Evolutionary conservation across 2,113 vertebrate species (phyloP), one percentile per base, ranked within the genome.

Genomic region (Tamias sibiricus): DNA sequence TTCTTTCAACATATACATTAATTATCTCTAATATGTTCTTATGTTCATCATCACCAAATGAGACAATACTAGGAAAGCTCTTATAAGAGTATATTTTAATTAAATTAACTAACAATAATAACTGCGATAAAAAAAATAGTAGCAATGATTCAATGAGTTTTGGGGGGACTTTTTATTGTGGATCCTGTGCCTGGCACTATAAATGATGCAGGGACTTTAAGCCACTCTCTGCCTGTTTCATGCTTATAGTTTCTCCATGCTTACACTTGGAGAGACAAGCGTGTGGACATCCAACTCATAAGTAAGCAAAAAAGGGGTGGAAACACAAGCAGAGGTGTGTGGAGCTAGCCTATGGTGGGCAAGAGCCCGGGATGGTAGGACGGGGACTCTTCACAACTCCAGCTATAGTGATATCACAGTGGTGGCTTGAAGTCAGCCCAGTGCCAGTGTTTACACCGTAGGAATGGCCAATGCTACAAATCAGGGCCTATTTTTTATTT

Each of bases 281-380:
- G 1, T 8, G 3, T 26, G 52, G 30, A 24, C 8, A 6, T 19
- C 52, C 16, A 44, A 40, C 35, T 52, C 6, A 6, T 32, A 1
- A 72, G 13, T 35, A 49, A 74, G 64, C 62, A n/a, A 52, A 84
- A 69, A 30, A 54, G 54, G 47, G 14, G 20, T 19, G 1, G 28
- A 82, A 26, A 52, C 12, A 0, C 0, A 0, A 0, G 1, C 35
- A 2, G 5, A 35, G 24, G 28, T 0, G 11, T 11, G 59, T 0
- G 42, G 35, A 8, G 4, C 17, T 0, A 28, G 49, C 4, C 28
- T 28, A 3, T 3, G 26, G 42, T 2, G 2, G 62, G 10, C 72
- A 35, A 40, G 75, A 44, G 32, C 42, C 37, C 2, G 47, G 47
- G 47, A 49, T 10, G 47, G 12, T 2, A 49, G 0, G 47, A 1